phyloP scores from a whole-genome alignment of 2,888 invertebrate genomes.

The Andrena bicolor region DNA sequence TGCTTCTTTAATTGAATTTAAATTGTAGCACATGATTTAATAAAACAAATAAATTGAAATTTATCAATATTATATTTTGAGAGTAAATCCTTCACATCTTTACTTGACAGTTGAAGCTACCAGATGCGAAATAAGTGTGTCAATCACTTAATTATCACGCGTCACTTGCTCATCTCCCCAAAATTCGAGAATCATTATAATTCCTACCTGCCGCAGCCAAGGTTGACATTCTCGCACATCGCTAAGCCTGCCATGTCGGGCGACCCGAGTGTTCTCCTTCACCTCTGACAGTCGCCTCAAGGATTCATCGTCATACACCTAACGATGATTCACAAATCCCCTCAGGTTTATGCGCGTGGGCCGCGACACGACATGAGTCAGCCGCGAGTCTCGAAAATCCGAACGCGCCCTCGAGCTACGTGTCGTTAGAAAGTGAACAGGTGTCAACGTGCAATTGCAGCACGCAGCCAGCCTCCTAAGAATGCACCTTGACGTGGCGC shows the following conservation, averaged over 20 bases:
- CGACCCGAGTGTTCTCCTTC: conserved; percentile 43
- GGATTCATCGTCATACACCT: conserved; percentile 50
- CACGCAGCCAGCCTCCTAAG: conserved; percentile 8
- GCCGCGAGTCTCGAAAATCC: conserved; percentile 43
- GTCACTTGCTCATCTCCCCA: too few relatives aligned
- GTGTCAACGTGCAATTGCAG: conserved; percentile 42
- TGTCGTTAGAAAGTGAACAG: conserved; percentile 62
- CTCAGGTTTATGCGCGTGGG: conserved; percentile 19
- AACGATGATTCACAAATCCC: conserved; percentile 62
- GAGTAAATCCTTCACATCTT: too few relatives aligned
- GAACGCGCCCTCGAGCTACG: conserved; percentile 21
- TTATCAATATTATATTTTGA: too few relatives aligned
- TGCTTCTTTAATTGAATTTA: too few relatives aligned
- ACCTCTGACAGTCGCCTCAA: conserved; percentile 48
- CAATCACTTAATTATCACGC: too few relatives aligned
- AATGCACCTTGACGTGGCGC: conserved; percentile 38
- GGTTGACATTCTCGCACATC: neutral
- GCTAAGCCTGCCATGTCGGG: neutral
- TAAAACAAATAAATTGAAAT: too few relatives aligned
- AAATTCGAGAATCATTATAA: neutral
- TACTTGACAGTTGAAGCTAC: too few relatives aligned
- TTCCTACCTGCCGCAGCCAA: neutral
- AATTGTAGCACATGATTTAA: too few relatives aligned
- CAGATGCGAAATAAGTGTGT: too few relatives aligned
- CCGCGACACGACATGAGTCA: conserved; percentile 58